A percentile compares a stretch with the other conserved stretches of the same genome.
These are phyloP conservation scores for Chrysolina haemoptera DNA, from an alignment of 2,888 invertebrate genomes.

Conservation along the genomic window DNA sequence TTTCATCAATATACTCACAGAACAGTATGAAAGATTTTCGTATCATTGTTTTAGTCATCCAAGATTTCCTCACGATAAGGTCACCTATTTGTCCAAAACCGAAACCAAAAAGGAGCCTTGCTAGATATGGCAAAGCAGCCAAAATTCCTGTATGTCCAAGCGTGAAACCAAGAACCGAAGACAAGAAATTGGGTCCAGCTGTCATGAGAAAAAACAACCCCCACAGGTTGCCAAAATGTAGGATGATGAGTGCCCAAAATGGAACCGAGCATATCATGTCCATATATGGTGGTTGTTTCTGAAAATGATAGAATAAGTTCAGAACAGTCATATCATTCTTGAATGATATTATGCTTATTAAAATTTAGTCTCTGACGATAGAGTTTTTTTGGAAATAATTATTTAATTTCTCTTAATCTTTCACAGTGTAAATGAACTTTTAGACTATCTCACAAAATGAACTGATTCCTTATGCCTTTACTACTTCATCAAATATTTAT, in stretches of 20 bases:
- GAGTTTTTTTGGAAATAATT: too few relatives aligned
- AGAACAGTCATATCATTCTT: too few relatives aligned
- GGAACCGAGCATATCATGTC: constrained; percentile 77
- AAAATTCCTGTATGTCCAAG: constrained; percentile 80
- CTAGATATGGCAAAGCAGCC: constrained; percentile 81
- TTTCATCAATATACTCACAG: constrained; percentile 68
- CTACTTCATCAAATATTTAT: too few relatives aligned
- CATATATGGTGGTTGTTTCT: constrained; percentile 79
- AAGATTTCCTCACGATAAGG: constrained; percentile 71
- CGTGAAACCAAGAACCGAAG: constrained; percentile 81
- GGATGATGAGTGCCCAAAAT: constrained; percentile 77
- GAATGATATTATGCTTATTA: too few relatives aligned
- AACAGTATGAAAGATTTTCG: constrained; percentile 79
- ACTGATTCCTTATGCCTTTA: too few relatives aligned
- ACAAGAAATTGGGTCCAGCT: constrained; percentile 82
- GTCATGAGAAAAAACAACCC: constrained; percentile 84
- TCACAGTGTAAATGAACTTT: too few relatives aligned
- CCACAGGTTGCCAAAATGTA: constrained; percentile 85
- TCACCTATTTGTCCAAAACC: constrained; percentile 82
- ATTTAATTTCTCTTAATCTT: too few relatives aligned
- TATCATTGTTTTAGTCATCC: constrained; percentile 73
- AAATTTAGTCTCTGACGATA: too few relatives aligned
- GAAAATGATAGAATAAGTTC: constrained; percentile 58
- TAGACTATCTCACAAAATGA: too few relatives aligned
- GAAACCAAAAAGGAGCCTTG: constrained; percentile 78